phyloP scores from a whole-genome alignment of 2,888 invertebrate species.

The Erebia aethiops region DNA sequence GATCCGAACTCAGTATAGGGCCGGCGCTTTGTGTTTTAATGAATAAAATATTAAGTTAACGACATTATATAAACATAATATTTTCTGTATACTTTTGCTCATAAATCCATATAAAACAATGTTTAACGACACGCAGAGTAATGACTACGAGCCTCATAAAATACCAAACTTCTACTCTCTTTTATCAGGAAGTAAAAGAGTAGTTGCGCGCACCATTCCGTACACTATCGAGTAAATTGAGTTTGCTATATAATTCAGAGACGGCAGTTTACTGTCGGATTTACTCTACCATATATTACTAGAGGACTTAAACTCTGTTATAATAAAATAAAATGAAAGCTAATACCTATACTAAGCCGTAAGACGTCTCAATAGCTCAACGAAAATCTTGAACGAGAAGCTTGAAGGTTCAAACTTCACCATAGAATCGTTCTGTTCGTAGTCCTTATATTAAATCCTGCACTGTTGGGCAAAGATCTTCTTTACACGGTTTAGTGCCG shows the following conservation, averaged over 20 bases:
- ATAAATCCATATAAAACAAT: not conserved
- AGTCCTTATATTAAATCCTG: no score
- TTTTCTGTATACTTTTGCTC: not conserved
- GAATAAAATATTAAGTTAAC: no score
- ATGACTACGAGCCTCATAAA: not conserved
- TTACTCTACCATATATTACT: conserved; percentile 4
- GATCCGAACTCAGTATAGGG: no score
- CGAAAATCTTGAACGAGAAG: no score
- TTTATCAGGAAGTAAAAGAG: conserved; percentile 8
- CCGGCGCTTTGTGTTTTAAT: no score
- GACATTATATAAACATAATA: no score
- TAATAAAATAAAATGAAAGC: conserved; percentile 5
- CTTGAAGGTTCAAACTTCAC: no score
- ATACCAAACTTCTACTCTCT: not conserved
- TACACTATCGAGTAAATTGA: conserved; percentile 4
- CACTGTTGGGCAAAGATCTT: no score
- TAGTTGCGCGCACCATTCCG: not conserved
- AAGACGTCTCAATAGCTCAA: no score
- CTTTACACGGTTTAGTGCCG: no score
- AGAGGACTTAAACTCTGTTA: not conserved
- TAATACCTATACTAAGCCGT: not conserved
- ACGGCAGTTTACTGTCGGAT: conserved; percentile 6
- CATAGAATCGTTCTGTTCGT: no score
- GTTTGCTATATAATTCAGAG: conserved; percentile 1
- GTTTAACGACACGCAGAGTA: not conserved